Evolutionary conservation across 2,888 invertebrate species (phyloP).

Genomic region (Dryomyza anilis): DNA sequence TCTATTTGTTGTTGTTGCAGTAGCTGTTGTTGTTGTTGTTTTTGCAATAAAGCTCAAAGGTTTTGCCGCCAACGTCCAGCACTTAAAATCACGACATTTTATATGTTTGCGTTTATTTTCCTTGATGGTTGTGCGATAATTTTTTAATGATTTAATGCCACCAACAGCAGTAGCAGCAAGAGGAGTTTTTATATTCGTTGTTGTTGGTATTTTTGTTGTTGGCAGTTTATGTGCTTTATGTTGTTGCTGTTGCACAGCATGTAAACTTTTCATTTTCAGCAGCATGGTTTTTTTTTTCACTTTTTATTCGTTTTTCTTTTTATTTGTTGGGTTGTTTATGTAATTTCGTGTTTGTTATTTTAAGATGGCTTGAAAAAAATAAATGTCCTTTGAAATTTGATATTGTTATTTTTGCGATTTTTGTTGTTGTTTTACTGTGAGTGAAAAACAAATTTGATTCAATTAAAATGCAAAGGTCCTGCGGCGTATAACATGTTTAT

Average conservation of each 20-base stretch:
- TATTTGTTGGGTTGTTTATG: background rate
- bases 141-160: slow-evolving; percentile 33
- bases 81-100: slow-evolving; percentile 8
- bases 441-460: background rate
- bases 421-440: no score
- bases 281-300: background rate
- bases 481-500: no score
- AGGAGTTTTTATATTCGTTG: slow-evolving; percentile 5
- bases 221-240: background rate
- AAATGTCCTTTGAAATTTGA: background rate
- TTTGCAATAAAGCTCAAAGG: slow-evolving; percentile 14
- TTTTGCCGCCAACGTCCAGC: slow-evolving; percentile 10
- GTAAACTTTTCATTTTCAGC: slow-evolving; percentile 8
- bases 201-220: slow-evolving; percentile 12
- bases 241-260: slow-evolving; percentile 6
- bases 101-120: slow-evolving; percentile 3
- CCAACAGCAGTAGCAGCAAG: slow-evolving; percentile 17
- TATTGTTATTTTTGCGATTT: no score
- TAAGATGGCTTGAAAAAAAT: background rate
- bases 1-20: slow-evolving; percentile 12
- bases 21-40: slow-evolving; percentile 15
- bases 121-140: slow-evolving; percentile 29
- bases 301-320: background rate
- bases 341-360: background rate
- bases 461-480: background rate